Evolutionary conservation across 2,797 vertebrate species (phyloP).

Genomic region (Pempheris klunzingeri): DNA sequence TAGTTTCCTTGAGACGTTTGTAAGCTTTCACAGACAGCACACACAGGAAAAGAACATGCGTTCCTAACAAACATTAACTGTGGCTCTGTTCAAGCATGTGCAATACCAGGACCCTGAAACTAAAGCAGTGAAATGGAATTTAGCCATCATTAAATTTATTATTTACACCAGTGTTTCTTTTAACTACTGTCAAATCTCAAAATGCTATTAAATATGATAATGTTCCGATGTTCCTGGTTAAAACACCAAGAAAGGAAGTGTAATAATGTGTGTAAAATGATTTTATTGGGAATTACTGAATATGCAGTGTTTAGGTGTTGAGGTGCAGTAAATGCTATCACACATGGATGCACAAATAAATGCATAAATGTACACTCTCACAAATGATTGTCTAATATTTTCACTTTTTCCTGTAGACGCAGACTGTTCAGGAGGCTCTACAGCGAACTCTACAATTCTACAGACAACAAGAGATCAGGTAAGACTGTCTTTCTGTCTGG

Average conservation of each 20-base stretch:
- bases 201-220: no score
- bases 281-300: not conserved
- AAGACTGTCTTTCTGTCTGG: constrained; percentile 65
- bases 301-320: not conserved
- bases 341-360: not conserved
- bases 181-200: no score
- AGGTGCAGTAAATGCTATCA: constrained; percentile 1
- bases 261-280: not conserved
- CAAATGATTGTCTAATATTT: constrained; percentile 1
- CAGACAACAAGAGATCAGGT: constrained; percentile 94
- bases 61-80: not conserved
- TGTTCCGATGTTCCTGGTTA: constrained; percentile 1
- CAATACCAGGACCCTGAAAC: not conserved
- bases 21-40: not conserved
- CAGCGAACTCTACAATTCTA: constrained; percentile 95
- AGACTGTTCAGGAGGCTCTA: constrained; percentile 94
- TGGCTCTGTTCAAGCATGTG: not conserved
- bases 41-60: not conserved
- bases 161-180: no score
- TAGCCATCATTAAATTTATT: constrained; percentile 2
- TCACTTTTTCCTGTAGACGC: constrained; percentile 84
- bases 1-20: not conserved
- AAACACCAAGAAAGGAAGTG: not conserved
- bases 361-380: not conserved
- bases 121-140: constrained; percentile 10